These are phyloP conservation scores for Colletes gigas DNA, from an alignment of 1,140 invertebrate genomes.

Conservation along the genomic window DNA sequence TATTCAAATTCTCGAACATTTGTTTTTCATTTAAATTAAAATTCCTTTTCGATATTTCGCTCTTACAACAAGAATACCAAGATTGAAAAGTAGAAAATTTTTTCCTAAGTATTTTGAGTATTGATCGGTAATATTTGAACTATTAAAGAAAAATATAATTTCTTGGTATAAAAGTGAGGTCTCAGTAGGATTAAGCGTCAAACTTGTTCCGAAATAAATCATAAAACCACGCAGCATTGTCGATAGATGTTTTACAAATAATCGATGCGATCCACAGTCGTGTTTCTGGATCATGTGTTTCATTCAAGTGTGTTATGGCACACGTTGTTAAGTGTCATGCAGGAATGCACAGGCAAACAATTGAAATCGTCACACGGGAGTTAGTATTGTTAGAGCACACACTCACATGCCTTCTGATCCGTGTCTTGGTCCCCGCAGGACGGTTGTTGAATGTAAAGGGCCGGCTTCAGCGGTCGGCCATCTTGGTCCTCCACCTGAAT, in stretches of 20 bases:
- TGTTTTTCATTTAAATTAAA: too few species aligned
- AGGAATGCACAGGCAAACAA: slow-evolving; percentile 53
- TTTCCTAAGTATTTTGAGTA: background rate
- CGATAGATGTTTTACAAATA: background rate
- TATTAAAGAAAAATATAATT: too few species aligned
- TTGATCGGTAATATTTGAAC: background rate
- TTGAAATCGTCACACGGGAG: slow-evolving; percentile 61
- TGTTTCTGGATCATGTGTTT: background rate
- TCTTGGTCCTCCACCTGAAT: slow-evolving; percentile 85
- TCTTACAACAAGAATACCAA: too few species aligned
- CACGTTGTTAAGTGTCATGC: slow-evolving; percentile 62
- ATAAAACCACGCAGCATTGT: background rate
- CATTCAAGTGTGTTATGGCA: slow-evolving; percentile 45
- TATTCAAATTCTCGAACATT: too few species aligned
- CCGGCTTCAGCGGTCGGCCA: slow-evolving; percentile 80
- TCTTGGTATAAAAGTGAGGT: background rate
- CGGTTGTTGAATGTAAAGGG: slow-evolving; percentile 81
- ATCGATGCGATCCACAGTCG: background rate
- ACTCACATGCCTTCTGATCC: slow-evolving; percentile 81
- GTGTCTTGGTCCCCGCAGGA: slow-evolving; percentile 73
- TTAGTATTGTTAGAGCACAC: slow-evolving; percentile 81
- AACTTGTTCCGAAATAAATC: too few species aligned
- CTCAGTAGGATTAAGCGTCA: background rate
- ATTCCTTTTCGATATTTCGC: too few species aligned
- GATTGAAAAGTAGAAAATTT: background rate